These are phyloP conservation scores for Equus quagga DNA, from an alignment of 2,113 vertebrate genomes.

Conservation along the genomic window DNA sequence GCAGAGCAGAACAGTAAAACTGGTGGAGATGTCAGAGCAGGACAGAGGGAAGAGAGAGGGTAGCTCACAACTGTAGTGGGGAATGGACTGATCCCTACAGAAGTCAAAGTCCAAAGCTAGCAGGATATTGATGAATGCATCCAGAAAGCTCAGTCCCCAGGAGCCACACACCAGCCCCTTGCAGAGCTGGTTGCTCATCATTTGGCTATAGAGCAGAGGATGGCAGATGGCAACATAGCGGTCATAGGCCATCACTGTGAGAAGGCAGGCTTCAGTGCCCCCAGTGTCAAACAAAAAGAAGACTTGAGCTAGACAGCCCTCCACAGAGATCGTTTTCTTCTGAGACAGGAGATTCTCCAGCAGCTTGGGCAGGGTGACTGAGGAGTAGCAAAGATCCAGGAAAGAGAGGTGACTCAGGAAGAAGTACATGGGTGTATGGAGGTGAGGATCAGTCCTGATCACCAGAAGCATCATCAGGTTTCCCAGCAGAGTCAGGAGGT, in stretches of 20 bases:
- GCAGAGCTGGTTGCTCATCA: slow-evolving; percentile 42
- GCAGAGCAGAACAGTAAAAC: neutral
- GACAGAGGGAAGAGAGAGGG: slow-evolving; percentile 62
- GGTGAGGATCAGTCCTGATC: neutral
- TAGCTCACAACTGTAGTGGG: slow-evolving; percentile 67
- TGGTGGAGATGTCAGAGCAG: slow-evolving; percentile 57
- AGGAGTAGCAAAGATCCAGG: slow-evolving; percentile 12
- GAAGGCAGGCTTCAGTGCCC: neutral
- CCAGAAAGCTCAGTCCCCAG: slow-evolving; percentile 48
- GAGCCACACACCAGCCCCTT: neutral
- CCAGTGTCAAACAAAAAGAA: slow-evolving; percentile 59
- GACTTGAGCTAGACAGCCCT: slow-evolving; percentile 55
- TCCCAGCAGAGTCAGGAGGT: neutral
- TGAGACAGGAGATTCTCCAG: neutral
- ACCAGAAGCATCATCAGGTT: neutral
- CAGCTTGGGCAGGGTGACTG: neutral
- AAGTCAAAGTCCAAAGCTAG: slow-evolving; percentile 46
- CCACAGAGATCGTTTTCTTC: neutral
- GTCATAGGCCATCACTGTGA: too few relatives aligned
- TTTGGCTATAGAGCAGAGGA: neutral
- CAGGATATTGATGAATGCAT: slow-evolving; percentile 44
- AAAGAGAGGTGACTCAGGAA: slow-evolving; percentile 36
- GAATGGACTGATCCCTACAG: slow-evolving; percentile 27
- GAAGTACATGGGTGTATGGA: slow-evolving; percentile 34
- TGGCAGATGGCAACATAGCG: neutral